Base-by-base conservation (phyloP, 1,140 invertebrate species). In the Drosophila suzukii region DNA sequence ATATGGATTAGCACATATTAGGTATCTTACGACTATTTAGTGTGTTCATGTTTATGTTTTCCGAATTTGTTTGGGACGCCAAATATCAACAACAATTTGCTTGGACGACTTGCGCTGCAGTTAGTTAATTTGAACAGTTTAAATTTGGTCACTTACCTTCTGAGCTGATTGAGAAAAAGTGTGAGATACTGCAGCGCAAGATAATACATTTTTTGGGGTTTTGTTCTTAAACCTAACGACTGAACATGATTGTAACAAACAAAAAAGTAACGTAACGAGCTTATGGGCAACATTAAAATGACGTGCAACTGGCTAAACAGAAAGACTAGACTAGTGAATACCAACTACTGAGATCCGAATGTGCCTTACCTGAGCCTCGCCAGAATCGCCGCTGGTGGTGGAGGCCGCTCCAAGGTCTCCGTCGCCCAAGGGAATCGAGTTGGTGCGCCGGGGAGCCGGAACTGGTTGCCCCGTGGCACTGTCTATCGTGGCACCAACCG, bases 381-480 rank as follows among this genome's bases (percentile, higher is more conserved):
- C 70, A 20, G 84, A 89, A 36, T 90, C 78, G 11, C 66, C 84
- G 27, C 82, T 84, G 56, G 84, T 65, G 20, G 89, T 78, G 43
- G 77, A 75, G 13, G 82, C 72, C 34, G 78, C 83, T 15, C 84
- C 83, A 46, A 75, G 78, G 24, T 77, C 75, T 27, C 67, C 78
- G 43, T 92, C 85, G 36, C 78, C 88, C 67, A 81, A 24, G 3
- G 91, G 91, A 57, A 92, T 75, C 10, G 91, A 92, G 67, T 92
- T 92, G 51, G 81, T 81, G 46, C 91, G 91, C 34, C 93, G 79
- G 11, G 93, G 93, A 17, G 93, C 93, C 24, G 93, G 93, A 58
- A 93, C 92, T 2, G 90, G 86, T 7, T 93, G 93, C 7, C 90
- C 91, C 13, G 88, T 86, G 24, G 66, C 44, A 32, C 81, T 91